These are phyloP conservation scores for Habropoda laboriosa DNA, from an alignment of 1,140 invertebrate genomes.

Conservation along the genomic window DNA sequence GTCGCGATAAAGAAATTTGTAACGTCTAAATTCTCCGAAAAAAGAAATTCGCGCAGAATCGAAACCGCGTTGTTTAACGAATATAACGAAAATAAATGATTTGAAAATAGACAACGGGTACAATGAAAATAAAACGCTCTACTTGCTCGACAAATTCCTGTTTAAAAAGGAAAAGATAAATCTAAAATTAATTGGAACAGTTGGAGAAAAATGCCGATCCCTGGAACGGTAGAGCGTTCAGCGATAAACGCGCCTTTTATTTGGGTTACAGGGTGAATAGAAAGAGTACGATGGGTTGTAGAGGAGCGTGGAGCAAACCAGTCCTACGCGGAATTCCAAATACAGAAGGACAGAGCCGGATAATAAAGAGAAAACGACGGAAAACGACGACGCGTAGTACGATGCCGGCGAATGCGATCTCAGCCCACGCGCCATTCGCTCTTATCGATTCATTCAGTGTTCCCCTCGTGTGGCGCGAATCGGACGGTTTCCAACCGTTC, in stretches of 20 bases:
- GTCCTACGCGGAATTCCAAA: conserved; percentile 50
- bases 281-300: neutral
- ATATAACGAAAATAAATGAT: too few relatives aligned
- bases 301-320: conserved; percentile 22
- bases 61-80: too few relatives aligned
- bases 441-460: conserved; percentile 63
- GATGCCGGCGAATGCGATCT: conserved; percentile 12
- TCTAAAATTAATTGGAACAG: too few relatives aligned
- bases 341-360: conserved; percentile 38
- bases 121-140: too few relatives aligned
- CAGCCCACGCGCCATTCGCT: conserved; percentile 42
- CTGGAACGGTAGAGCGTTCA: too few relatives aligned
- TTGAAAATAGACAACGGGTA: too few relatives aligned
- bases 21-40: too few relatives aligned
- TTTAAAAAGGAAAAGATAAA: too few relatives aligned
- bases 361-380: conserved; percentile 51
- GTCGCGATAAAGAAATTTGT: too few relatives aligned
- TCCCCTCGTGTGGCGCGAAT: conserved; percentile 11
- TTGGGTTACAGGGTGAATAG: conserved; percentile 29
- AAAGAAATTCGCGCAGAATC: too few relatives aligned
- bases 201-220: too few relatives aligned
- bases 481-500: neutral
- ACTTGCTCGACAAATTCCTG: too few relatives aligned
- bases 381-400: conserved; percentile 46
- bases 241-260: conserved; percentile 41